Percentiles rank a stretch among this genome's conserved stretches.
phyloP scores from a whole-genome alignment of 1,140 invertebrate species.

The Ctenoplectra terminalis region DNA sequence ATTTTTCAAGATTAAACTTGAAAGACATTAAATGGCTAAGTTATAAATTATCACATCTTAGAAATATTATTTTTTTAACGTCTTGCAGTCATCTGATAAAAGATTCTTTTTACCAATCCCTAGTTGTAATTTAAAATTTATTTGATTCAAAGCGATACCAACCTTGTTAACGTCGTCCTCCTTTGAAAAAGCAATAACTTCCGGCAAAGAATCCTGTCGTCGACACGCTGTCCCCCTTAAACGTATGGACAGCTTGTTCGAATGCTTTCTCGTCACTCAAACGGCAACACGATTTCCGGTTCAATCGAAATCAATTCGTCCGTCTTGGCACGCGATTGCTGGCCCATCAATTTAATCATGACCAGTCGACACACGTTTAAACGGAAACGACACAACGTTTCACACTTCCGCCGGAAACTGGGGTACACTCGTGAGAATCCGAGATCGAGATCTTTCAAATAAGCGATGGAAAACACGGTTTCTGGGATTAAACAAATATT shows the following conservation, averaged over 20 bases:
- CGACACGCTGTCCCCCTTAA: not conserved
- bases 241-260: not conserved
- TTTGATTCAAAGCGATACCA: not conserved
- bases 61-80: too few species aligned
- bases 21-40: not conserved
- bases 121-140: too few species aligned
- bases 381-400: not conserved
- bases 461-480: not conserved
- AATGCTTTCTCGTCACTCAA: conserved; percentile 3
- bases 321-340: conserved; percentile 14
- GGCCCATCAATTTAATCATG: not conserved
- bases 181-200: not conserved
- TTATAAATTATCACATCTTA: not conserved
- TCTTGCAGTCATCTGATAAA: too few species aligned
- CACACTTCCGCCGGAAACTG: not conserved
- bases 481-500: not conserved
- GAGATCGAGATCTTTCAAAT: not conserved
- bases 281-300: conserved; percentile 11
- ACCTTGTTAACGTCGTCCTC: not conserved
- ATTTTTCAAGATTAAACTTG: not conserved
- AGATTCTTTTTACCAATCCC: too few species aligned
- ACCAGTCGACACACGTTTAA: not conserved
- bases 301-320: conserved; percentile 15
- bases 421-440: not conserved
- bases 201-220: not conserved